phyloP scores from a whole-genome alignment of 2,888 invertebrate genomes.

The Drosophila siamana region DNA sequence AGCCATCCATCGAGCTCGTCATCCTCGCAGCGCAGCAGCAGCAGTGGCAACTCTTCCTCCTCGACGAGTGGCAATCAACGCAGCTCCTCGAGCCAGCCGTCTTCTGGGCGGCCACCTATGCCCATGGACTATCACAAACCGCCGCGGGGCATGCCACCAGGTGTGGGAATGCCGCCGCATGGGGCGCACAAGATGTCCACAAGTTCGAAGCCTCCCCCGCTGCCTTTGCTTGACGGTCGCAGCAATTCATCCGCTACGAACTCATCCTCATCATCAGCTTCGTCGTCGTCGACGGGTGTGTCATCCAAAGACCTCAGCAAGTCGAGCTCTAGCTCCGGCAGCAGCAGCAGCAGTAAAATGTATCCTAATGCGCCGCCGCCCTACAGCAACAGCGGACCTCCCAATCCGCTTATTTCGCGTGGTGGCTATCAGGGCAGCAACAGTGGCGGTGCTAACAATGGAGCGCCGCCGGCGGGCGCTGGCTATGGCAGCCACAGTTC shows the following conservation, averaged over 20 bases:
- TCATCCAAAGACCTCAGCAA: slow-evolving; percentile 63
- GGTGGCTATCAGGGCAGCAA: slow-evolving; percentile 53
- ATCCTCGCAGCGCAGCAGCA: slow-evolving; percentile 53
- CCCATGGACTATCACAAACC: slow-evolving; percentile 83
- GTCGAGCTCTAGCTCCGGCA: slow-evolving; percentile 37
- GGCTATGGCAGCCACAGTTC: slow-evolving; percentile 56
- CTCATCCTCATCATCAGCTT: slow-evolving; percentile 42
- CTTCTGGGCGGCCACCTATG: slow-evolving; percentile 63
- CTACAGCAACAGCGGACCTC: slow-evolving; percentile 51
- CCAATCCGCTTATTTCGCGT: slow-evolving; percentile 59
- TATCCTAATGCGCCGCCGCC: slow-evolving; percentile 66
- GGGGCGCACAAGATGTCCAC: slow-evolving; percentile 72
- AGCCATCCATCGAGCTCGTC: slow-evolving; percentile 59
- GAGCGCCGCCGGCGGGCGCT: slow-evolving; percentile 33
- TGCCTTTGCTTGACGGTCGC: slow-evolving; percentile 42
- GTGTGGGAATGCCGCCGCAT: slow-evolving; percentile 60
- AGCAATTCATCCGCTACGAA: slow-evolving; percentile 55
- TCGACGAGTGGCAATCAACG: slow-evolving; percentile 54
- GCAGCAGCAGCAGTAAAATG: slow-evolving; percentile 67
- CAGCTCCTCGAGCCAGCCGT: slow-evolving; percentile 52
- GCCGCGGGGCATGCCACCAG: slow-evolving; percentile 74
- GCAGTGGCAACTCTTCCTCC: slow-evolving; percentile 33
- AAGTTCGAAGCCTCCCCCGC: slow-evolving; percentile 63
- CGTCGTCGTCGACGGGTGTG: slow-evolving; percentile 44
- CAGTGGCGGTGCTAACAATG: slow-evolving; percentile 54